Evolutionary conservation across 2,888 invertebrate species (phyloP), one percentile per base, ranked within the genome.

Genomic region (Acrobasis suavella): DNA sequence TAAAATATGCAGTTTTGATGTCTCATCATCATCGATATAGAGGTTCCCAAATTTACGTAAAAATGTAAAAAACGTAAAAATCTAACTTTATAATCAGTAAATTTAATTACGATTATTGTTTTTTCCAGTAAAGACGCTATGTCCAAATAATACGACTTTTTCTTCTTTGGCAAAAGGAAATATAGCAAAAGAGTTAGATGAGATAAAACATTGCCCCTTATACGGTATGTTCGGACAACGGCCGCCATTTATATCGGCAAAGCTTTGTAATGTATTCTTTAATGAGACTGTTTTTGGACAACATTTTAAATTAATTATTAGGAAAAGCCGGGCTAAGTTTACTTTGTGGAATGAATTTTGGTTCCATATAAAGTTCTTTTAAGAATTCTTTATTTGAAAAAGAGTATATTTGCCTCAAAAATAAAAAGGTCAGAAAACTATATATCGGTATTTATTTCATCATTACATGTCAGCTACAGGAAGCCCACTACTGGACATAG

Each of bases 151-250:
- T 46, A 14, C 1, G 46, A 46, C 14, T 6, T 46, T 14, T 14
- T 46, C n/a, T 14, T 2, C 12, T 38, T 54, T 38, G 8, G 15
- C 54, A 38, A 14, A 55, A 38, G 9, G 12, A 68, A 66, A 60
- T 66, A 49, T 67, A 62, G 65, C 70, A 67, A 67, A 67, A 65
- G 68, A 69, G 69, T 72, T 70, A 73, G 68, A 77, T 75, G 70
- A 76, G 77, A 73, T 74, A 68, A 71, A 69, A 59, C 65, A 72
- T 9, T 38, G 32, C 16, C 10, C 55, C 75, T 38, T 75, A 73
- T 63, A 75, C 65, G 73, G 75, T 60, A 64, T 63, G 64, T 64
- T 62, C 64, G 68, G 66, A 70, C 69, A 72, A 67, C 64, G 64
- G 65, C 64, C 65, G 66, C 69, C 68, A 65, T 69, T 67, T 67